phyloP scores from a whole-genome alignment of 1,140 invertebrate genomes.

The Zaprionus camerounensis region DNA sequence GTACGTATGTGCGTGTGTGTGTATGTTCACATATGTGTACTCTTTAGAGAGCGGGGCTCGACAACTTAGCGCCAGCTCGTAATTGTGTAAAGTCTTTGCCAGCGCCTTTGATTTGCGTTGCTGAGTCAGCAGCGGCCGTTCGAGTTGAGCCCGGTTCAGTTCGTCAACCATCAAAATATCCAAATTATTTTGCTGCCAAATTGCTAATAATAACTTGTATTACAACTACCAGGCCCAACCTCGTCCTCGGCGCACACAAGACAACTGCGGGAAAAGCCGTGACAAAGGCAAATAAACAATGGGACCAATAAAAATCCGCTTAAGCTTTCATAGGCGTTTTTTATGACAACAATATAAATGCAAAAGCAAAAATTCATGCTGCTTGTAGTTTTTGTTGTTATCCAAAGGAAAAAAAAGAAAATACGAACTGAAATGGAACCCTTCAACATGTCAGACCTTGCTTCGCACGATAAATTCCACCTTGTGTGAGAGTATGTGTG shows the following conservation, averaged over 20 bases:
- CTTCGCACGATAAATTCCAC: slow-evolving; percentile 74
- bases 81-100: slow-evolving; percentile 2
- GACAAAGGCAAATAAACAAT: slow-evolving; percentile 82
- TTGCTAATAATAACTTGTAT: slow-evolving; percentile 82
- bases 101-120: slow-evolving; percentile 38
- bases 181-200: slow-evolving; percentile 78
- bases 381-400: slow-evolving; percentile 26
- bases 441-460: slow-evolving; percentile 71
- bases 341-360: slow-evolving; percentile 84
- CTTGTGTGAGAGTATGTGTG: slow-evolving; percentile 56
- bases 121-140: slow-evolving; percentile 42
- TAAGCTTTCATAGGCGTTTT: slow-evolving; percentile 84
- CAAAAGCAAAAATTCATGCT: slow-evolving; percentile 66
- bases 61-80: background rate
- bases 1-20: background rate
- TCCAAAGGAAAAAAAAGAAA: background rate
- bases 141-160: background rate
- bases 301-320: slow-evolving; percentile 82
- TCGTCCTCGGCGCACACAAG: slow-evolving; percentile 4
- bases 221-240: slow-evolving; percentile 42
- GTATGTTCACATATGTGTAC: slow-evolving; percentile 4
- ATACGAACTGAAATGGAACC: slow-evolving; percentile 43
- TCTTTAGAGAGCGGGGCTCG: background rate
- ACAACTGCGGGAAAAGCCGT: slow-evolving; percentile 49
- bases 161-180: slow-evolving; percentile 68